Base-by-base conservation (phyloP, 2,888 invertebrate species). In the Ephialtes manifestator region DNA sequence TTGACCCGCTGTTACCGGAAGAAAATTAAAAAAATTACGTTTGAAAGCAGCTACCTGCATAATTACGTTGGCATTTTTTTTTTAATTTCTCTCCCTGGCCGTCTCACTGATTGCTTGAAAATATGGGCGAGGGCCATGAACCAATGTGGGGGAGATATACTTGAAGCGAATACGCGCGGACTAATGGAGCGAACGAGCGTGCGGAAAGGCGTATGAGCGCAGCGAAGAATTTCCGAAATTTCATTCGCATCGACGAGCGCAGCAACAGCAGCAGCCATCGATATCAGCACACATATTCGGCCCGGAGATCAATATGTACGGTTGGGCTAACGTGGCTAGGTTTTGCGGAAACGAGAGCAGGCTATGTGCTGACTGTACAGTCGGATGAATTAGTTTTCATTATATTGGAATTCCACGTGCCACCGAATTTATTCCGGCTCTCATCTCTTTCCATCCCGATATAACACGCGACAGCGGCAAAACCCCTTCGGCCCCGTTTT, bases 341-440 rank as follows among this genome's bases (percentile, higher is more conserved):
- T 63, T 28, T 51, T 28, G 51, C 48, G 51, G 63, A 63, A 75
- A 75, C 75, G 60, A 60, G 51, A 13, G 46, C 51, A 51, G 51
- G 51, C 51, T 51, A 75, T 31, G 55, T 4, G 18, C 81, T 48
- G 55, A 46, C 53, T 43, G 70, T 65, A 71, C 71, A 68, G 58
- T 75, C 82, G 75, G 58, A 81, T 60, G 71, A 84, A 81, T 86
- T 83, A 86, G 77, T 81, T 85, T 81, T 80, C 83, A 85, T 83
- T 86, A 81, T 78, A 79, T 81, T 77, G 81, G 75, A 84, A 87
- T 79, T 85, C 67, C 77, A 58, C 77, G 72, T 82, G 85, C 75
- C 79, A 80, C 82, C 71, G 77, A 84, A 81, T 81, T 80, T 65
- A 74, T 82, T 84, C 68, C 71, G 20, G 74, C 53, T 76, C 77